Conservation (phyloP, 2,113 vertebrate genomes). For the Uropsilus gracilis region DNA sequence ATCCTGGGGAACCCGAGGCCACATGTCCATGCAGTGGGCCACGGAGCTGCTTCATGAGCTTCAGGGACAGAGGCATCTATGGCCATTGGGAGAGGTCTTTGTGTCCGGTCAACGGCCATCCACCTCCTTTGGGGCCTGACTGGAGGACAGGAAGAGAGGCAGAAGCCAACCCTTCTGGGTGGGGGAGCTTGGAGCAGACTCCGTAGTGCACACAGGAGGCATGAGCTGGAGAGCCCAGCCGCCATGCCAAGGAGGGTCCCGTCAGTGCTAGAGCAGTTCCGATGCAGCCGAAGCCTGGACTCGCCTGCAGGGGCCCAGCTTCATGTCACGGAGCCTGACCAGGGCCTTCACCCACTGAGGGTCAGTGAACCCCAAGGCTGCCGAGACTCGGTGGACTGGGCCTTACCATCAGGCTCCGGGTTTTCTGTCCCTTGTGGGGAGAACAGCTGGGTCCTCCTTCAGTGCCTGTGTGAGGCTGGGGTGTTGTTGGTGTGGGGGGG, state of each 20-base stretch:
- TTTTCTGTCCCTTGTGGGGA: neutral
- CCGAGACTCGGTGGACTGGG: accelerated
- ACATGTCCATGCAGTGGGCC: too few relatives aligned
- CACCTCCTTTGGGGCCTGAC: neutral
- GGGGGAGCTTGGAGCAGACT: neutral
- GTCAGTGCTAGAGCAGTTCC: too few relatives aligned
- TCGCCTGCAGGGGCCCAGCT: neutral
- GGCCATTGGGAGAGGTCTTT: neutral
- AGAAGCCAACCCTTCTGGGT: neutral
- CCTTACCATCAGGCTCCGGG: neutral
- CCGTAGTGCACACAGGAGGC: constrained; percentile 42
- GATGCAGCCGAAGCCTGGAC: neutral
- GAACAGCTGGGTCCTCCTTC: neutral
- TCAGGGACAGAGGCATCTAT: too few relatives aligned
- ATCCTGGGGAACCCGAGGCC: too few relatives aligned
- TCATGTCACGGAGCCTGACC: accelerated
- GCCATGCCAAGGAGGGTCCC: too few relatives aligned
- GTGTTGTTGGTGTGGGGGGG: neutral
- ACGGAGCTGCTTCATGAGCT: too few relatives aligned
- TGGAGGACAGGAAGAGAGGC: neutral
- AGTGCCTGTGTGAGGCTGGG: neutral
- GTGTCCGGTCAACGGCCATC: neutral
- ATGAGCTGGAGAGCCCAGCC: neutral
- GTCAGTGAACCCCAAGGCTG: neutral
- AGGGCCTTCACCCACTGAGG: neutral